Conservation (phyloP, 2,113 vertebrate genomes). For the Pelmatolapia mariae region DNA sequence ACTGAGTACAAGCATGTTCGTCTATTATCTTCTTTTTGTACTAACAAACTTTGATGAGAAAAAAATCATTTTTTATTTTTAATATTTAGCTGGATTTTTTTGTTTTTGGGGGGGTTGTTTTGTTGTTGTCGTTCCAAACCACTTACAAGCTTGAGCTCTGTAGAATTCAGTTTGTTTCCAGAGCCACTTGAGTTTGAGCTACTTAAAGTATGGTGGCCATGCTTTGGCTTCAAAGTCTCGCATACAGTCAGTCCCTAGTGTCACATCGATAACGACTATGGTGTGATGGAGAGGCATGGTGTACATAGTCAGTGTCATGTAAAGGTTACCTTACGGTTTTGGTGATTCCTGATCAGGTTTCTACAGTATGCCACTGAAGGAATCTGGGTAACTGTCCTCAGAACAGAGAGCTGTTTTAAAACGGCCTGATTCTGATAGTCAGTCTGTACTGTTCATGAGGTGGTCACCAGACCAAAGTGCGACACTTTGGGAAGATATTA, state of each 20-base stretch:
- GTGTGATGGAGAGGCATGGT: background rate
- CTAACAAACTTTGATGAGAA: background rate
- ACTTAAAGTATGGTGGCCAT: background rate
- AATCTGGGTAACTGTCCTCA: background rate
- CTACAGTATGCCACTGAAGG: background rate
- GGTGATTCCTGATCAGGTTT: background rate
- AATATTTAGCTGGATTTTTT: rapidly evolving
- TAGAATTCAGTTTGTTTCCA: background rate
- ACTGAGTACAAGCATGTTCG: background rate
- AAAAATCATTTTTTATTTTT: rapidly evolving
- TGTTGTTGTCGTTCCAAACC: background rate
- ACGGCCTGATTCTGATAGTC: background rate
- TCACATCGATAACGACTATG: background rate
- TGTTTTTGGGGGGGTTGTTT: background rate
- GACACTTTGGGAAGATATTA: background rate
- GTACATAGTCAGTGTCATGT: background rate
- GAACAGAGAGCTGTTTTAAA: background rate
- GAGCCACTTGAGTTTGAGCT: background rate
- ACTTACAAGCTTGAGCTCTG: background rate
- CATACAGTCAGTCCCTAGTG: background rate
- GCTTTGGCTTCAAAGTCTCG: slow-evolving; percentile 37
- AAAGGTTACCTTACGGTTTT: background rate
- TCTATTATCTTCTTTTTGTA: rapidly evolving
- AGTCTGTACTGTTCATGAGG: background rate
- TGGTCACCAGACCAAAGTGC: background rate